These are phyloP conservation scores for Varanus salvator DNA, from an alignment of 2,113 vertebrate species.

Conservation along the genomic window DNA sequence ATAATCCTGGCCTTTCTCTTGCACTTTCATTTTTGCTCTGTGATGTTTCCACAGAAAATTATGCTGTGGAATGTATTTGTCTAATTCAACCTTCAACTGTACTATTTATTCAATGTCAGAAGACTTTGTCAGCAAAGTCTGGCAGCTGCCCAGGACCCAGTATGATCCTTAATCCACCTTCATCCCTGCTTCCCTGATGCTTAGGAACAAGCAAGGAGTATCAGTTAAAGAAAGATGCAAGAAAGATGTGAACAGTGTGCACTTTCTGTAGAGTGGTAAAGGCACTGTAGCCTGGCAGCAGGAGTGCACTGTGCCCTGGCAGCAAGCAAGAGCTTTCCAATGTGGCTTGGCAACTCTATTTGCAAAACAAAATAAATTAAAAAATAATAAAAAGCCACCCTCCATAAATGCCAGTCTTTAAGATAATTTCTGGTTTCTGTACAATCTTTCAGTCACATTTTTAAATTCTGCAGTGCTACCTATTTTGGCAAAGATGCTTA, in stretches of 20 bases:
- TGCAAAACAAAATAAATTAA: too few species aligned
- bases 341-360: background rate
- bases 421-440: too few species aligned
- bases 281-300: background rate
- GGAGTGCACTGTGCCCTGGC: background rate
- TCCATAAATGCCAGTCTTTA: too few species aligned
- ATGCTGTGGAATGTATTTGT: background rate
- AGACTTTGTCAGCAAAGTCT: background rate
- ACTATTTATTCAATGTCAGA: background rate
- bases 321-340: background rate
- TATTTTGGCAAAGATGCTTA: background rate
- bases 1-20: background rate
- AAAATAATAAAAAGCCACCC: too few species aligned
- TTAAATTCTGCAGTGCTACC: background rate
- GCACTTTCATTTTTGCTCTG: background rate
- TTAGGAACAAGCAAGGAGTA: background rate
- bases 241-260: background rate
- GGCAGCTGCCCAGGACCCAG: background rate
- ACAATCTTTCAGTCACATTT: background rate
- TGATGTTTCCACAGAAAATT: background rate
- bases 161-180: background rate
- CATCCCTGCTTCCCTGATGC: background rate
- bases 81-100: background rate
- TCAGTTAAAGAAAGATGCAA: background rate
- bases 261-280: background rate